A percentile compares a stretch with the other conserved stretches of the same genome.
Conservation (phyloP, 2,888 invertebrate genomes). For the Tuberolachnus salignus region DNA sequence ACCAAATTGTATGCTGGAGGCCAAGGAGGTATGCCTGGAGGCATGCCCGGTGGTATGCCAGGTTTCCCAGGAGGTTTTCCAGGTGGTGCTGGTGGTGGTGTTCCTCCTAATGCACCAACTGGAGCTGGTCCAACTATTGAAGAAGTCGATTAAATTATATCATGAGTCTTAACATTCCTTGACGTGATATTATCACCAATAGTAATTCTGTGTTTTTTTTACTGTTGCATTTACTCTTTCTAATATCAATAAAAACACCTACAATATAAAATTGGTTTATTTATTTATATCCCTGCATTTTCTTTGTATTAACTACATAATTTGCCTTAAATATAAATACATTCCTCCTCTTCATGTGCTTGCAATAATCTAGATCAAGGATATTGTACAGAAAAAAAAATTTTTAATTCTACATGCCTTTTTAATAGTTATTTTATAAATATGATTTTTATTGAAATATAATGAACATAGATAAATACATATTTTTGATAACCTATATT, state of each 20-base stretch:
- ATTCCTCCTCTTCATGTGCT: too few relatives aligned
- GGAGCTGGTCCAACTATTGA: constrained; percentile 55
- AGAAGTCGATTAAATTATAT: constrained; percentile 50
- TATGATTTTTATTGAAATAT: too few relatives aligned
- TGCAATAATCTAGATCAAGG: too few relatives aligned
- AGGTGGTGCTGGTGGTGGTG: constrained; percentile 64
- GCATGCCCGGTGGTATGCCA: constrained; percentile 14
- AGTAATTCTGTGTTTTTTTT: constrained; percentile 24
- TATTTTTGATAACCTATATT: too few relatives aligned
- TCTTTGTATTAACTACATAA: too few relatives aligned
- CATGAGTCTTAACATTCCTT: constrained; percentile 23
- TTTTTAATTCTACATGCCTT: too few relatives aligned
- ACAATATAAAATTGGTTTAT: too few relatives aligned
- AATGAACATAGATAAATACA: too few relatives aligned
- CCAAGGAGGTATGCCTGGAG: constrained; percentile 67
- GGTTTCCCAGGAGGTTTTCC: constrained; percentile 49
- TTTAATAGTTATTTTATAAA: too few relatives aligned
- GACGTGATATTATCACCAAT: constrained; percentile 1
- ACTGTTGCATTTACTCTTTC: constrained; percentile 36
- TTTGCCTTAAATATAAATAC: too few relatives aligned
- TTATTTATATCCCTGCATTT: too few relatives aligned
- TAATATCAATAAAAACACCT: constrained; percentile 22
- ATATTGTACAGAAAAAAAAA: too few relatives aligned
- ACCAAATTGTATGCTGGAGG: constrained; percentile 91
- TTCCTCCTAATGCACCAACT: constrained; percentile 62